A percentile compares a stretch with the other conserved stretches of the same genome.
These are phyloP conservation scores for Trididemnum nubilum DNA, from an alignment of 23 tunicate species.

Conservation along the genomic window DNA sequence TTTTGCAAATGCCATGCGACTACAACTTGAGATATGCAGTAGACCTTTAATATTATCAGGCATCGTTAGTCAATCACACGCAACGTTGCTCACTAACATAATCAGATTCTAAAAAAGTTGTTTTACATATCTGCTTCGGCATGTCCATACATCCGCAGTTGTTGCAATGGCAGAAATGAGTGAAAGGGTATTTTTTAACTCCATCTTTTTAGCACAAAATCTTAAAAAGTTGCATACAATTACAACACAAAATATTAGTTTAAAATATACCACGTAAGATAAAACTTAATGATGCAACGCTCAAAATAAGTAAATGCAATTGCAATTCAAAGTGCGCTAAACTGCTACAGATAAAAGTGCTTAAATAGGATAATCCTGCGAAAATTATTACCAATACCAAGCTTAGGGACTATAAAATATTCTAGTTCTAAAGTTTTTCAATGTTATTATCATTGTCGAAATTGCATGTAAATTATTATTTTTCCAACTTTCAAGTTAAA, in stretches of 20 bases:
- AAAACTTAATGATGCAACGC: not conserved
- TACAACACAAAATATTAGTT: not conserved
- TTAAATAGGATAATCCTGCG: not conserved
- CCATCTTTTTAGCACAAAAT: not conserved
- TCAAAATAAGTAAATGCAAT: not conserved
- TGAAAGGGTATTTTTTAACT: slow-evolving; percentile 1
- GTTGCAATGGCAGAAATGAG: not conserved
- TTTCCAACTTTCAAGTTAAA: too few species aligned
- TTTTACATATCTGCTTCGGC: slow-evolving; percentile 2
- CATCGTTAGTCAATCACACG: not conserved
- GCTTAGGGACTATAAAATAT: too few species aligned
- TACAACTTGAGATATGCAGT: not conserved
- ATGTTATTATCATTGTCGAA: too few species aligned
- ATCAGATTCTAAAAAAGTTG: not conserved
- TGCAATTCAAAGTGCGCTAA: not conserved
- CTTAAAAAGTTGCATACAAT: not conserved
- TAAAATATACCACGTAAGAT: not conserved
- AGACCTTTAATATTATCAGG: not conserved
- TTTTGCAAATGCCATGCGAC: not conserved
- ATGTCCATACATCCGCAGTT: slow-evolving; percentile 17
- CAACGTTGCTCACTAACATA: not conserved
- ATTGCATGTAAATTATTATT: too few species aligned
- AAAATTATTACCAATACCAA: too few species aligned
- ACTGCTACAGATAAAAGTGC: not conserved
- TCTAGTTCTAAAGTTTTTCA: not conserved